phyloP scores from a whole-genome alignment of 2,113 vertebrate species.

The Nettapus auritus region DNA sequence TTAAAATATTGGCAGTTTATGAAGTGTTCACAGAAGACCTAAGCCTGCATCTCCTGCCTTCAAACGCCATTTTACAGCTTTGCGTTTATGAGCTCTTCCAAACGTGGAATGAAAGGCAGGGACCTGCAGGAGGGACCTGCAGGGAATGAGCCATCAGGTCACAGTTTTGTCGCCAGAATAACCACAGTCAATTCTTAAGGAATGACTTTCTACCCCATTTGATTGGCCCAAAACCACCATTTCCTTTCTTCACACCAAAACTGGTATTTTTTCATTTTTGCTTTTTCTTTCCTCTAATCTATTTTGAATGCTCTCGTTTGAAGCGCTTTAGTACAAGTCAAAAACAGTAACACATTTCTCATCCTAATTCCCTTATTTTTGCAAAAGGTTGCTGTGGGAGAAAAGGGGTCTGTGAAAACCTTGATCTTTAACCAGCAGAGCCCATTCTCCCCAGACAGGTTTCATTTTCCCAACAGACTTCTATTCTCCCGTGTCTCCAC shows the following conservation, averaged over 20 bases:
- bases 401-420: neutral
- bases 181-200: neutral
- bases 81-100: neutral
- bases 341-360: neutral
- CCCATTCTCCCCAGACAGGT: neutral
- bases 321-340: neutral
- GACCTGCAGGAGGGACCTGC: slow-evolving; percentile 20
- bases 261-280: neutral
- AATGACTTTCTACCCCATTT: neutral
- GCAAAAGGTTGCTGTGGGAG: neutral
- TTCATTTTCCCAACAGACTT: neutral
- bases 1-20: slow-evolving; percentile 51
- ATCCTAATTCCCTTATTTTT: neutral
- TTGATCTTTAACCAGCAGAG: neutral
- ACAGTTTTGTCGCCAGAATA: slow-evolving; percentile 14
- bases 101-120: slow-evolving; percentile 8
- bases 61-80: slow-evolving; percentile 2
- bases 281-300: neutral
- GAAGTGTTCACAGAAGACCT: slow-evolving; percentile 29
- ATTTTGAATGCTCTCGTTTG: neutral
- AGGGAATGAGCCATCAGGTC: slow-evolving; percentile 28
- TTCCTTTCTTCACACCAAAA: neutral
- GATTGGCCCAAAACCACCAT: neutral
- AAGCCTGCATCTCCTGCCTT: slow-evolving; percentile 23
- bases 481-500: neutral